Percentiles rank a stretch among this genome's conserved stretches.
These are phyloP conservation scores for Phaedon cochleariae DNA, from an alignment of 2,888 invertebrate species.

Conservation along the genomic window DNA sequence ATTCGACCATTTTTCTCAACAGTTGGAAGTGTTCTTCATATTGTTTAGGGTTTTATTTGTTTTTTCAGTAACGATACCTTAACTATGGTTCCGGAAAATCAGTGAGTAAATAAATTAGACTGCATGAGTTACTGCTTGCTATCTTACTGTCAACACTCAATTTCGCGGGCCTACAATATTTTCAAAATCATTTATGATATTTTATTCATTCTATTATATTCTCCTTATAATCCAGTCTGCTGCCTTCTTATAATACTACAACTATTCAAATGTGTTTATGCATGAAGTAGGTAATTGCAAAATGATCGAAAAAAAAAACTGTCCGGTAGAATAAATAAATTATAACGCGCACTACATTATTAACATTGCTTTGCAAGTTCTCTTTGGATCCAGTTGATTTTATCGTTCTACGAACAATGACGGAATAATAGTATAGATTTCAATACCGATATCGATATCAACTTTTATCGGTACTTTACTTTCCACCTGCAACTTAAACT, in stretches of 20 bases:
- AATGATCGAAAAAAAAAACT: not conserved
- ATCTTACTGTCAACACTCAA: no score
- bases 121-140: not conserved
- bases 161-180: no score
- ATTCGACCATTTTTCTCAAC: no score
- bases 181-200: no score
- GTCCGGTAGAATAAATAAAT: not conserved
- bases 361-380: not conserved
- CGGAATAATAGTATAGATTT: conserved; percentile 1
- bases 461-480: not conserved
- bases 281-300: not conserved
- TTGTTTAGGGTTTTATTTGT: no score
- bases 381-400: not conserved
- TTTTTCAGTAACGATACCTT: no score
- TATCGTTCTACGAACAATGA: not conserved
- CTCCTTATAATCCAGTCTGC: not conserved
- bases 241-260: not conserved
- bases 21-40: no score
- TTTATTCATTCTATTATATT: no score
- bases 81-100: not conserved
- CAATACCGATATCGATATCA: not conserved
- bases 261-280: not conserved
- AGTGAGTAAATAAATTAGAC: not conserved
- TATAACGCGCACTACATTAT: not conserved
- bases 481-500: not conserved